These are phyloP conservation scores for Apostichopus parvimensis DNA, from an alignment of 35 echinoderm and acorn worm species.

Conservation along the genomic window DNA sequence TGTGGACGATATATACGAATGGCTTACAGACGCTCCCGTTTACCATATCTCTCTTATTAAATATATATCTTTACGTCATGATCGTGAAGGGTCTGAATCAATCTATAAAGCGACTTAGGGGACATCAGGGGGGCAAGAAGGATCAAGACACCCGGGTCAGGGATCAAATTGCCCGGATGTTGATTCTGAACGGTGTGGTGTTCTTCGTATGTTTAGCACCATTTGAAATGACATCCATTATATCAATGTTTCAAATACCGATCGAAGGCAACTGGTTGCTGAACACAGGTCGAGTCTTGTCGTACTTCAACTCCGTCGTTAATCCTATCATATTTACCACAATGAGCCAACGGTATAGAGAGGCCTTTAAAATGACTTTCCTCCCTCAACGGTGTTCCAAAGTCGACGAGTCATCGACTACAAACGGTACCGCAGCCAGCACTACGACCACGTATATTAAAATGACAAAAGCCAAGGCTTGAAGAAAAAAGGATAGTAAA, in stretches of 20 bases:
- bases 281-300: conserved; percentile 47
- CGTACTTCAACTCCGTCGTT: conserved; percentile 86
- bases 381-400: conserved; percentile 29
- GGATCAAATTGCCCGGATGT: conserved; percentile 86
- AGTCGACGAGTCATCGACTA: background rate
- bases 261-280: conserved; percentile 18
- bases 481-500: background rate
- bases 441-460: conserved; percentile 50
- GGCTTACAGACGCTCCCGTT: conserved; percentile 83
- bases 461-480: conserved; percentile 56
- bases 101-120: conserved; percentile 63
- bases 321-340: conserved; percentile 93
- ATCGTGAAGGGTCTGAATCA: conserved; percentile 78
- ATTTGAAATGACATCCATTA: conserved; percentile 80
- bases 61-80: conserved; percentile 70
- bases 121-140: conserved; percentile 54
- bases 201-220: conserved; percentile 91
- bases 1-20: conserved; percentile 57
- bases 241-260: conserved; percentile 57
- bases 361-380: conserved; percentile 80
- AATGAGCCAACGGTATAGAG: conserved; percentile 82
- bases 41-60: conserved; percentile 63
- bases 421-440: conserved; percentile 27
- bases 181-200: conserved; percentile 84
- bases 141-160: conserved; percentile 70